These are phyloP conservation scores for Thripadectes ignobilis DNA, from an alignment of 2,797 vertebrate species.

Conservation along the genomic window DNA sequence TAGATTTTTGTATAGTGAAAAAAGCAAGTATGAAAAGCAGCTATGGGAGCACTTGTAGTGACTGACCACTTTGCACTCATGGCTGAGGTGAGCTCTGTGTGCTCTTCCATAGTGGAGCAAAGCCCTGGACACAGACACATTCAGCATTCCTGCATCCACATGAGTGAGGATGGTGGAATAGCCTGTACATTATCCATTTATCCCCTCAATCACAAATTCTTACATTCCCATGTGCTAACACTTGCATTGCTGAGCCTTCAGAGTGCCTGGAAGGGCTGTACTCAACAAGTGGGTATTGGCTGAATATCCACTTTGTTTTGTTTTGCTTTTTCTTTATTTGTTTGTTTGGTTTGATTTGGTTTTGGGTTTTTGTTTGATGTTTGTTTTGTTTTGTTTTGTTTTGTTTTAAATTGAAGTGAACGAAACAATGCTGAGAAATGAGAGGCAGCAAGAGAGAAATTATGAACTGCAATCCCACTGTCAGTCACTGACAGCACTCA, in stretches of 20 bases:
- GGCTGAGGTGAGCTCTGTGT: neutral
- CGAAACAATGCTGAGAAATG: neutral
- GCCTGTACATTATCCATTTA: neutral
- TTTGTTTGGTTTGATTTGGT: neutral
- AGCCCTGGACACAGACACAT: neutral
- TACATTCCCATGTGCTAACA: rapidly evolving
- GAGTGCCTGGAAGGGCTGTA: neutral
- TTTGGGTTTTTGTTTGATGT: neutral
- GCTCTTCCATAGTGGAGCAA: neutral
- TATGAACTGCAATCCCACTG: neutral
- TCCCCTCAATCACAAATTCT: neutral
- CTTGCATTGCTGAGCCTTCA: too few relatives aligned
- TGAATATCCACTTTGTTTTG: neutral
- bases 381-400: neutral
- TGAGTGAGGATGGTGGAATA: rapidly evolving
- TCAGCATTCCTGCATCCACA: neutral
- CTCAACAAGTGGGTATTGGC: too few relatives aligned
- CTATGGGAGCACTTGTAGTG: neutral
- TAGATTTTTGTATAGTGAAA: neutral
- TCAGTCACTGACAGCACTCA: neutral
- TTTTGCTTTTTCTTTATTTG: too few relatives aligned
- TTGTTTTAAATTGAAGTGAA: neutral
- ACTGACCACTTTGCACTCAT: neutral
- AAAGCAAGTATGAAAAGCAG: neutral
- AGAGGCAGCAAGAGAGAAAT: neutral